Base-by-base conservation (phyloP, 2,888 invertebrate species). In the Trichopoda pennipes region DNA sequence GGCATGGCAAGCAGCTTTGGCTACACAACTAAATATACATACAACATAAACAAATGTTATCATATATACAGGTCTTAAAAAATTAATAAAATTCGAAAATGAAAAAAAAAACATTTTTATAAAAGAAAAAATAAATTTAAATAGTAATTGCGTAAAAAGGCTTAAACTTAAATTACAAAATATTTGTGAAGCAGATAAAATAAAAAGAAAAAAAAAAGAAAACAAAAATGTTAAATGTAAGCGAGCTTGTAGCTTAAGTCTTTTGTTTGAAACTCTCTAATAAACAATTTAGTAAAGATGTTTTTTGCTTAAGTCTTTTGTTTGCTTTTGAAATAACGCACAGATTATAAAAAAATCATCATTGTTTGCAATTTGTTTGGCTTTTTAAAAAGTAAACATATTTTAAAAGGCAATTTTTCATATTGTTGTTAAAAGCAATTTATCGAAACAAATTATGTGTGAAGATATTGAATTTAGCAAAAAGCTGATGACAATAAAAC, bases 101-200 rank as follows among this genome's bases (percentile, higher is more conserved):
- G 28, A 63, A 56, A 14, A 44, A 44, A 35, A 35, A 49, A n/a
- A 23, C 8, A 38, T 19, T 47, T 60, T 53, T 53, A 38, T 53
- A 17, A 58, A 23, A 78, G 17, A 64, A 64, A 58, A 56, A 64
- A 58, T 38, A 49, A 53, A 66, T 72, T 79, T 61, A 28, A 72
- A 53, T 60, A 55, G 49, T 9, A 55, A 63, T 68, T 74, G 68
- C 60, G 47, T 69, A 68, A 78, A 78, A 44, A 79, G 61, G 49
- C 56, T 55, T 16, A 55, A 51, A 69, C n/a, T 68, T 23, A 44
- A 23, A 60, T 66, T 72, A 66, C 72, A 70, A 77, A 55, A 61
- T 61, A 69, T 69, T 53, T 69, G 44, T 44, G 53, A 49, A 70
- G 49, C n/a, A 17, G 38, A 16, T 49, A 28, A 61, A 44, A 51